phyloP scores from a whole-genome alignment of 2,797 vertebrate genomes.

The Anolis apletophallus region DNA sequence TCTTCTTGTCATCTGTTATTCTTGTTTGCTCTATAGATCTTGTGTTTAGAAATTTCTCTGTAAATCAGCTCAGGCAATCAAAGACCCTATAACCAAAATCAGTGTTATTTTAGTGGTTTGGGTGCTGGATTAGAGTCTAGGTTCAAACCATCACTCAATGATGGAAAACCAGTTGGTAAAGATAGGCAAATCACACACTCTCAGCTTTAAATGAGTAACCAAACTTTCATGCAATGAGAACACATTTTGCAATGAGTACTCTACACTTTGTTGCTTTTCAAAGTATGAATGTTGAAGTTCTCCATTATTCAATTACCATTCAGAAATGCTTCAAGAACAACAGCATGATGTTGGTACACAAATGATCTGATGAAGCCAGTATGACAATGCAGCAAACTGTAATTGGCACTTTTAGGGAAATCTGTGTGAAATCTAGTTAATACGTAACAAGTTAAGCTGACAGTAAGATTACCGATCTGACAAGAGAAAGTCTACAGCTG shows the following conservation, averaged over 20 bases:
- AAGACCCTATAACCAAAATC: background rate
- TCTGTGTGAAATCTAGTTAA: background rate
- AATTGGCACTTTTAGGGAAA: constrained; percentile 14
- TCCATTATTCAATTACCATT: background rate
- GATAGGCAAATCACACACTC: no score
- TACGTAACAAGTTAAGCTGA: constrained; percentile 12
- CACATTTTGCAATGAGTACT: constrained; percentile 6
- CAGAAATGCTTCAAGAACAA: background rate
- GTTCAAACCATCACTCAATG: no score
- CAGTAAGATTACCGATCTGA: background rate
- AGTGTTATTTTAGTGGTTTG: no score
- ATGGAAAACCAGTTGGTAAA: no score
- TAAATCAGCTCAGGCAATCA: background rate
- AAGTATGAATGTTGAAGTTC: background rate
- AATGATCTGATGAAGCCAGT: constrained; percentile 3
- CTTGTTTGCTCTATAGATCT: background rate
- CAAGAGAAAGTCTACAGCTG: background rate
- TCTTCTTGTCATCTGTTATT: background rate
- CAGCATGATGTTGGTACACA: background rate
- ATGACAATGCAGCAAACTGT: background rate
- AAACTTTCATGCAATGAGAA: background rate
- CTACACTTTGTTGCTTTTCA: background rate
- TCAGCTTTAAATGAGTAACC: background rate
- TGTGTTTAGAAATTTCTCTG: background rate
- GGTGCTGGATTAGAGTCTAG: no score